Evolutionary conservation across 1,140 invertebrate genomes (phyloP), one percentile per base, ranked within the genome.

Genomic region (Solenopsis fugax): DNA sequence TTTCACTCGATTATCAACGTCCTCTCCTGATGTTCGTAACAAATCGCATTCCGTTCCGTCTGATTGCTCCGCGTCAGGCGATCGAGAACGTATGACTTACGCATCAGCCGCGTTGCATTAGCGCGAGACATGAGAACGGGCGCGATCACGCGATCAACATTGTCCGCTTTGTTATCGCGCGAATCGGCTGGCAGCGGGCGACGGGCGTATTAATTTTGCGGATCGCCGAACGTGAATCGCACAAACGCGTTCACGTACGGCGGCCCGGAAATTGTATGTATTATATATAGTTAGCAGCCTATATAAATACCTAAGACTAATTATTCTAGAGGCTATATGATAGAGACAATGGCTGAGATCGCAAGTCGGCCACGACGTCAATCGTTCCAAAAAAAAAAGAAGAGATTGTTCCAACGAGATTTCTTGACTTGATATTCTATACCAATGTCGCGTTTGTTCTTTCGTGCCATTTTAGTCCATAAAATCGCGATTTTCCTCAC

Each of bases 241-340:
- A 48, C 48, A 50, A 52, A 48, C 0, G 48, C 37, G 21, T 86
- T 71, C 76, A 85, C 78, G 41, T 65, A 69, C 24, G 54, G 50
- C 58, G 69, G 60, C 58, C 84, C 58, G 54, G 2, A 7, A 54
- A 56, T 50, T 69, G 29, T 80, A 65, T 80, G 52, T 72, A 85
- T 77, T 69, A 65, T 73, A 56, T 64, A 85, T 69, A 78, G 72
- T 76, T 87, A 48, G 77, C 67, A 75, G 67, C 37, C 88, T 87
- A 87, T 90, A 86, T 78, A 78, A 87, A 78, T 87, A 72, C 72
- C 89, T 91, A 91, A 67, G 65, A 72, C 87, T 91, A 91, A 85
- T 89, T 91, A 89, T 89, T 91, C 85, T 91, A 91, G 52, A 89
- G 85, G 87, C 87, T 91, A 72, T 91, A 72, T 87, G 87, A 64